Conservation (phyloP, 1,140 invertebrate genomes). For the Drosophila virilis region DNA sequence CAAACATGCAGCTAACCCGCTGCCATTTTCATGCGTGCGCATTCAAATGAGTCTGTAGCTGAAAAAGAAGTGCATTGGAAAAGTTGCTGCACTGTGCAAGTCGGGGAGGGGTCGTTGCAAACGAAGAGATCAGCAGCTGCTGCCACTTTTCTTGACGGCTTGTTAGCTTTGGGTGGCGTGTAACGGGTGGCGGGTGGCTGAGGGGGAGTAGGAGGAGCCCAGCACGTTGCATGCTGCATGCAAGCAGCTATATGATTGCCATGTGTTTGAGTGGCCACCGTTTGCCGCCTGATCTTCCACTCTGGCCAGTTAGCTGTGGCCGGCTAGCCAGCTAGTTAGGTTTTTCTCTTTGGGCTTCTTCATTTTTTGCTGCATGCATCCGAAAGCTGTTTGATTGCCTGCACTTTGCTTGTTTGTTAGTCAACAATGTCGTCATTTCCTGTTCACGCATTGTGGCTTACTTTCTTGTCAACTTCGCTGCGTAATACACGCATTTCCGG, state of each 20-base stretch:
- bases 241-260: constrained; percentile 18
- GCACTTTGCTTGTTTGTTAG: constrained; percentile 21
- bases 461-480: constrained; percentile 19
- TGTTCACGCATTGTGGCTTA: constrained; percentile 24
- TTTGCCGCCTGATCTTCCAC: constrained; percentile 5
- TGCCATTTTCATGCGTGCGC: constrained; percentile 24
- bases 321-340: background rate
- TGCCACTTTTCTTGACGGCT: constrained; percentile 55
- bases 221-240: constrained; percentile 29
- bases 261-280: background rate
- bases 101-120: background rate
- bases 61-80: constrained; percentile 19
- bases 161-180: constrained; percentile 33
- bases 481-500: constrained; percentile 37
- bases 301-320: background rate
- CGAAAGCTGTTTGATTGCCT: constrained; percentile 24
- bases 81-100: constrained; percentile 14
- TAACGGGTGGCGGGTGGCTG: background rate
- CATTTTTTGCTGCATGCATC: constrained; percentile 2
- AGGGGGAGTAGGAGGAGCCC: background rate
- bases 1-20: background rate
- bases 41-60: constrained; percentile 46
- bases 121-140: constrained; percentile 7
- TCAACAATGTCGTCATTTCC: constrained; percentile 38
- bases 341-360: background rate